Evolutionary conservation across 2,797 vertebrate species (phyloP).

Genomic region (Typhlichthys subterraneus): DNA sequence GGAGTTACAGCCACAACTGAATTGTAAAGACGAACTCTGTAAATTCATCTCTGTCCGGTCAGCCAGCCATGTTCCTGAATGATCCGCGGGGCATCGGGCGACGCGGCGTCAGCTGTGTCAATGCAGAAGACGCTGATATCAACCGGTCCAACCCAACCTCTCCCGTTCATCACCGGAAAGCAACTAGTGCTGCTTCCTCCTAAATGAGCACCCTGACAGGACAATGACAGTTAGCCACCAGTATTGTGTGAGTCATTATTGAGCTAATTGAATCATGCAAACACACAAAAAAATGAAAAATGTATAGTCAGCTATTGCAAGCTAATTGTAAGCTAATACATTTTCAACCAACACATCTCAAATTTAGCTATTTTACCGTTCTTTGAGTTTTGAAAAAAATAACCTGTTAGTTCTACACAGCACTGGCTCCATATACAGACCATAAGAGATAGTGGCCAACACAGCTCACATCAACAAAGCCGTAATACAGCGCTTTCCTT

Average conservation of each 20-base stretch:
- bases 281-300: too few relatives aligned
- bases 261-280: conserved; percentile 2
- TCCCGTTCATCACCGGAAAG: conserved; percentile 55
- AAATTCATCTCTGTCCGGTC: conserved; percentile 32
- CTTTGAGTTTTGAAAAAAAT: too few relatives aligned
- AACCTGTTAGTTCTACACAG: too few relatives aligned
- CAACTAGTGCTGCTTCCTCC: conserved; percentile 83
- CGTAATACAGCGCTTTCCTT: too few relatives aligned
- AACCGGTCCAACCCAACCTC: conserved; percentile 69
- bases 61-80: conserved; percentile 34
- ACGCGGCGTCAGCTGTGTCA: conserved; percentile 13
- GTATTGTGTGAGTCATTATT: conserved; percentile 3
- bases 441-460: too few relatives aligned
- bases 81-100: conserved; percentile 24
- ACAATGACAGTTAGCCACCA: conserved; percentile 37
- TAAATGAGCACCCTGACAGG: conserved; percentile 79
- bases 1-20: conserved; percentile 66
- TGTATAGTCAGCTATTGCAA: too few relatives aligned
- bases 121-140: conserved; percentile 58
- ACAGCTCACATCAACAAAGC: too few relatives aligned
- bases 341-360: too few relatives aligned
- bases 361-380: too few relatives aligned
- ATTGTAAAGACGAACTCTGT: conserved; percentile 25
- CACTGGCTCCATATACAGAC: too few relatives aligned
- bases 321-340: conserved; percentile 16